Evolutionary conservation across 2,797 vertebrate genomes (phyloP).

Genomic region (Ptychobarbus kaznakovi): DNA sequence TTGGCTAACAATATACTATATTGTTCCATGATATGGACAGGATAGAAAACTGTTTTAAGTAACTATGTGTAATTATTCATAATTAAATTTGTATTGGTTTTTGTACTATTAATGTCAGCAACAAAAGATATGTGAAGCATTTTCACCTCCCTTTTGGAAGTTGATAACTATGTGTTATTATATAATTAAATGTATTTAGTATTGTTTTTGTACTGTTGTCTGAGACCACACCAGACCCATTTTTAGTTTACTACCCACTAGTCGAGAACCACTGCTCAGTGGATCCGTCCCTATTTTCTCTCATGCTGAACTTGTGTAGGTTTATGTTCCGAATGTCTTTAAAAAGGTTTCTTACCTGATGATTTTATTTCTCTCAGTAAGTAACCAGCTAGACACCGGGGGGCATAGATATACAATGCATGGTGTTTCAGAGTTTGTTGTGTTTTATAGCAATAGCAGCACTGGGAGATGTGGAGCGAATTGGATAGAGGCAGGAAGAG

Average conservation of each 20-base stretch:
- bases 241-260: background rate
- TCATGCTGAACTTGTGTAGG: background rate
- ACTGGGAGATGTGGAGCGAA: background rate
- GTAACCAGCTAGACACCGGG: background rate
- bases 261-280: background rate
- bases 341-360: background rate
- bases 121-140: background rate
- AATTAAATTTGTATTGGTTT: too few species aligned
- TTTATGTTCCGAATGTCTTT: background rate
- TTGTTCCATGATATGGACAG: background rate
- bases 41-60: background rate
- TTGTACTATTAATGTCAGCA: background rate
- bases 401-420: constrained; percentile 16
- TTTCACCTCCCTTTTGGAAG: background rate
- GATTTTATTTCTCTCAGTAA: background rate
- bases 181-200: background rate
- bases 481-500: background rate
- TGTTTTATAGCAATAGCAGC: constrained; percentile 43
- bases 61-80: too few species aligned
- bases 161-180: background rate
- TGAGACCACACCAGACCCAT: background rate
- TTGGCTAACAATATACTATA: background rate
- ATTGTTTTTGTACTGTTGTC: background rate
- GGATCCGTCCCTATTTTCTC: background rate
- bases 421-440: constrained; percentile 19